These are phyloP conservation scores for Solenopsis fugax DNA, from an alignment of 1,140 invertebrate species.

Conservation along the genomic window DNA sequence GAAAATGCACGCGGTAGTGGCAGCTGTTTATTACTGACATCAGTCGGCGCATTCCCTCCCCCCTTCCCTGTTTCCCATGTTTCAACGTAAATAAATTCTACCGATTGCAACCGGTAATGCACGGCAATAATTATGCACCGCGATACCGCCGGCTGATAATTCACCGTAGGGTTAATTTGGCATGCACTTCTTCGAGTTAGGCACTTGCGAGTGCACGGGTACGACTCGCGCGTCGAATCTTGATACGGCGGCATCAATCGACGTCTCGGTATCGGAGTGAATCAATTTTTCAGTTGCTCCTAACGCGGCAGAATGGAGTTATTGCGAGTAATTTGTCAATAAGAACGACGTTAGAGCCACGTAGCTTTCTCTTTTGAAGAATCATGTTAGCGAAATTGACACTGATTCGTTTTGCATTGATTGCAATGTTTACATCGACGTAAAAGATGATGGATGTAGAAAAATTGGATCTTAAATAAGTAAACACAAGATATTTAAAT, in stretches of 20 bases:
- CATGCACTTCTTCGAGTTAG: neutral
- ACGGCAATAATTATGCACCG: constrained; percentile 21
- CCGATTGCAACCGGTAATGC: constrained; percentile 29
- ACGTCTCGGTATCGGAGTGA: constrained; percentile 24
- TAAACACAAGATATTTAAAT: neutral
- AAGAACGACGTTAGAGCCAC: constrained; percentile 1
- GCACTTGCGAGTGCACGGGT: neutral
- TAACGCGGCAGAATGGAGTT: neutral
- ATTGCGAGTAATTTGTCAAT: constrained; percentile 31
- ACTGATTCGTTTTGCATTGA: neutral
- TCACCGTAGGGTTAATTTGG: constrained; percentile 15
- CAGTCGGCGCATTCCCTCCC: neutral
- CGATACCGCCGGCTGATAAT: constrained; percentile 5
- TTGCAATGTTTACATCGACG: neutral
- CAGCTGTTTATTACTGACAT: constrained; percentile 56
- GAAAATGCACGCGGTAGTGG: constrained; percentile 33
- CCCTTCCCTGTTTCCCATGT: neutral
- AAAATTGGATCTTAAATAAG: neutral
- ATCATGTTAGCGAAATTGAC: neutral
- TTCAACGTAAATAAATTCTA: constrained; percentile 55
- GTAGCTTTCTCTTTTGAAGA: neutral
- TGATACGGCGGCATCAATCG: constrained; percentile 29
- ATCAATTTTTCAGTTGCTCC: constrained; percentile 10
- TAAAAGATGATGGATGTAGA: neutral
- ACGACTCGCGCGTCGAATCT: neutral